phyloP scores from a whole-genome alignment of 2,888 invertebrate species.

The Stenchaetothrips biformis region DNA sequence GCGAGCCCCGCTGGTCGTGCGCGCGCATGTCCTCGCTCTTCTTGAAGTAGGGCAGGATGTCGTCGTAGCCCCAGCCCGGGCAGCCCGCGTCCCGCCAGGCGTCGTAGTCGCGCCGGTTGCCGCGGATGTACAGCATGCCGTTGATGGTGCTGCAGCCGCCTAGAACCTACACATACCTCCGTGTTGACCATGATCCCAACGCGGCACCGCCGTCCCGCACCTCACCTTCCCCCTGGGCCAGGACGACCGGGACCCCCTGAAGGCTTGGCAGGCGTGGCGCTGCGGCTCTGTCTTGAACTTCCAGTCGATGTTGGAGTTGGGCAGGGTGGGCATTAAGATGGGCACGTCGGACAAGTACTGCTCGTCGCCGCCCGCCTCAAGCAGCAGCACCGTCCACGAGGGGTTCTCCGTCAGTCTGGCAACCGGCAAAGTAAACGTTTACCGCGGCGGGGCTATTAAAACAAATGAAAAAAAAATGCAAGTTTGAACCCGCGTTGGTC shows the following conservation, averaged over 20 bases:
- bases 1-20: slow-evolving; percentile 54
- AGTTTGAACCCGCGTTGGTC: slow-evolving; percentile 27
- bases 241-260: slow-evolving; percentile 44
- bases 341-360: slow-evolving; percentile 68
- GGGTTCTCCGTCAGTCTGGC: slow-evolving; percentile 65
- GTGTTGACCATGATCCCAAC: too few species aligned
- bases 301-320: slow-evolving; percentile 74
- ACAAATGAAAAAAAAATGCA: too few species aligned
- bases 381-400: slow-evolving; percentile 63
- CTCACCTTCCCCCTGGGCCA: slow-evolving; percentile 51
- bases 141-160: slow-evolving; percentile 78
- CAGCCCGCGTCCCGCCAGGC: slow-evolving; percentile 72
- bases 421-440: background rate
- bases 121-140: slow-evolving; percentile 84
- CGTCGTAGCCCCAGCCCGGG: slow-evolving; percentile 67
- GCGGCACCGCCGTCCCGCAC: background rate
- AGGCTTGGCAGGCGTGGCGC: slow-evolving; percentile 50
- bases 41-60: slow-evolving; percentile 69
- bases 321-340: slow-evolving; percentile 63
- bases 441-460: too few species aligned
- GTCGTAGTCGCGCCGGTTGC: slow-evolving; percentile 79
- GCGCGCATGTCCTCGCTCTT: slow-evolving; percentile 75
- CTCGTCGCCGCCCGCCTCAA: slow-evolving; percentile 77
- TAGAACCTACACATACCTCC: slow-evolving; percentile 42
- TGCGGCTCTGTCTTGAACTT: slow-evolving; percentile 72